Percentiles rank a stretch among this genome's conserved stretches.
Conservation (phyloP, 2,113 vertebrate species). For the Nothoprocta pentlandii region DNA sequence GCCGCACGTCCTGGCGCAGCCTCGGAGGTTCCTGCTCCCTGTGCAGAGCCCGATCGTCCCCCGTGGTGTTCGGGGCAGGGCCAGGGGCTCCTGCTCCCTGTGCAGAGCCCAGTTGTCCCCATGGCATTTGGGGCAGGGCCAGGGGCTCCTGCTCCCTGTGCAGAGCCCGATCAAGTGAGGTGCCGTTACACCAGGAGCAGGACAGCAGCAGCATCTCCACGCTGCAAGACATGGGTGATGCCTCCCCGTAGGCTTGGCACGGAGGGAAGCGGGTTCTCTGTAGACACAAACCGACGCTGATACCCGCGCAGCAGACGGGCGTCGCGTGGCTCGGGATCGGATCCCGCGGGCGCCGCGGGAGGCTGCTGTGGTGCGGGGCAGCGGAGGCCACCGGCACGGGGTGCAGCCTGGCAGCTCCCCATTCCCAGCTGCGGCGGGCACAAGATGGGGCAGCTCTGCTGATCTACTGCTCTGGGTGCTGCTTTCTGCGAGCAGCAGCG, state of each 20-base stretch:
- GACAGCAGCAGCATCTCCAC: not conserved
- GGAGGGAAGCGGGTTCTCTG: not conserved
- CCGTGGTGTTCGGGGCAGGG: too few species aligned
- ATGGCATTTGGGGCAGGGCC: not conserved
- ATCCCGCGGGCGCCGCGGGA: not conserved
- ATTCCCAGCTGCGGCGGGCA: not conserved
- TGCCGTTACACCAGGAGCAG: not conserved
- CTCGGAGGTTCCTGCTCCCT: not conserved
- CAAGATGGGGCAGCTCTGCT: not conserved
- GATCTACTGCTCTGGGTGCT: not conserved
- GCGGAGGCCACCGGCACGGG: accelerated
- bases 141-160: not conserved
- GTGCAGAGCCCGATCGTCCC: too few species aligned
- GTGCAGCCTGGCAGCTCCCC: not conserved
- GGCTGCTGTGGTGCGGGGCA: not conserved
- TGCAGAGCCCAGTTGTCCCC: too few species aligned
- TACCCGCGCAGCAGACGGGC: accelerated
- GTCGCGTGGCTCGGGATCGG: not conserved
- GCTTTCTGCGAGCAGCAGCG: not conserved
- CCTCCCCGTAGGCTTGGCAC: not conserved
- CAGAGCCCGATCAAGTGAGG: not conserved
- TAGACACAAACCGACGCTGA: not conserved
- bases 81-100: not conserved
- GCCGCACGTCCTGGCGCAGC: not conserved
- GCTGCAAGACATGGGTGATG: not conserved